Percentiles rank a stretch among this genome's conserved stretches.
Evolutionary conservation across 1,140 invertebrate genomes (phyloP).

Genomic region (Drosophila punjabiensis): DNA sequence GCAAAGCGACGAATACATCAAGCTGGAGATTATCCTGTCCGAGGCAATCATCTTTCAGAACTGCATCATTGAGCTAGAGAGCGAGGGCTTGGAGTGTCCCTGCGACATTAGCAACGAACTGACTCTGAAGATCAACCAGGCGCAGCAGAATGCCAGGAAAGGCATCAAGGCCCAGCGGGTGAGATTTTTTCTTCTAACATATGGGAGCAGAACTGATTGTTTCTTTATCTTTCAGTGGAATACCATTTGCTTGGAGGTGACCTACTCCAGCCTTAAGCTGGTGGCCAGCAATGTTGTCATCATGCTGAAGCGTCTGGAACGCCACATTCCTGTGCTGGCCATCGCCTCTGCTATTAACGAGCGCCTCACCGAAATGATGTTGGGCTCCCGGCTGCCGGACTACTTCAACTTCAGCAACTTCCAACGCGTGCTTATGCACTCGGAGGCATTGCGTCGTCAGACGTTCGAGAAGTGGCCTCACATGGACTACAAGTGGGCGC

Average conservation of each 20-base stretch:
- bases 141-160: constrained; percentile 90
- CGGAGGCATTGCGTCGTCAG: constrained; percentile 94
- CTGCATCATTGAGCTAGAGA: constrained; percentile 90
- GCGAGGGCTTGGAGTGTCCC: constrained; percentile 90
- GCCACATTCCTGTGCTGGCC: constrained; percentile 93
- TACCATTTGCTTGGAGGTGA: constrained; percentile 93
- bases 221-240: constrained; percentile 91
- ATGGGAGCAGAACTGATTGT: background rate
- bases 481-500: constrained; percentile 98
- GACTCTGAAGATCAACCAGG: constrained; percentile 90
- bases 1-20: constrained; percentile 91
- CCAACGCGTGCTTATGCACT: constrained; percentile 92
- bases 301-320: constrained; percentile 93
- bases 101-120: constrained; percentile 92
- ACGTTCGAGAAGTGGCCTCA: constrained; percentile 98
- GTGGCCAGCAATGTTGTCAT: constrained; percentile 92
- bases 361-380: constrained; percentile 91
- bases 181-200: constrained; percentile 44
- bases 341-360: constrained; percentile 95
- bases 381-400: constrained; percentile 85
- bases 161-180: constrained; percentile 94
- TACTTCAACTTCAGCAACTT: constrained; percentile 77
- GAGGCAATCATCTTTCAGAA: constrained; percentile 94
- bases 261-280: constrained; percentile 91
- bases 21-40: constrained; percentile 93